These are phyloP conservation scores for Chaetodon trifascialis DNA, from an alignment of 2,113 vertebrate species.

Conservation along the genomic window DNA sequence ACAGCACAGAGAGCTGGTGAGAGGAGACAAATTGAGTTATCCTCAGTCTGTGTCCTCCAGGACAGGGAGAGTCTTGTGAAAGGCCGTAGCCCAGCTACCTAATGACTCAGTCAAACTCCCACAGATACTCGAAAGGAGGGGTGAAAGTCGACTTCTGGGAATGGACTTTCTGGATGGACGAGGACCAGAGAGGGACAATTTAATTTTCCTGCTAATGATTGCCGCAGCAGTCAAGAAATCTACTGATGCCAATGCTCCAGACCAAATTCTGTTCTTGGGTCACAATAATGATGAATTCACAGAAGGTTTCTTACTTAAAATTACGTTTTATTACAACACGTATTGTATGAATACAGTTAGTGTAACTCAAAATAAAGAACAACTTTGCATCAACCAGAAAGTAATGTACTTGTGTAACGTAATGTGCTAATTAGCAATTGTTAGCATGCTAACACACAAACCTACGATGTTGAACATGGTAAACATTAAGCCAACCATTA, in stretches of 20 bases:
- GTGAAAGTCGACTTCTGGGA: slow-evolving; percentile 57
- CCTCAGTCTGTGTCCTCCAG: slow-evolving; percentile 59
- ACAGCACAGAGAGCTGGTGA: slow-evolving; percentile 28
- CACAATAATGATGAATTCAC: not conserved
- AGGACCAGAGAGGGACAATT: slow-evolving; percentile 31
- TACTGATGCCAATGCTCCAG: not conserved
- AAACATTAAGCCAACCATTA: not conserved
- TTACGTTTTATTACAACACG: not conserved
- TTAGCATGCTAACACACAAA: too few relatives aligned
- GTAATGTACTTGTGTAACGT: not conserved
- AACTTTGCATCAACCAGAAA: not conserved
- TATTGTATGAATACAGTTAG: not conserved
- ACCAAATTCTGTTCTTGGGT: not conserved
- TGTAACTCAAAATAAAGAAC: not conserved
- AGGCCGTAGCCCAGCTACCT: slow-evolving; percentile 70
- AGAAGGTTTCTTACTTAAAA: not conserved
- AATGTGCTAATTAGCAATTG: not conserved
- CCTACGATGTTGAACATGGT: not conserved
- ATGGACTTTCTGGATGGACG: slow-evolving; percentile 31
- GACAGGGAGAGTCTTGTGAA: slow-evolving; percentile 75
- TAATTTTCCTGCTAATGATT: slow-evolving; percentile 19
- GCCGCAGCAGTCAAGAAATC: not conserved
- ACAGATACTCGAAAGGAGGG: slow-evolving; percentile 54
- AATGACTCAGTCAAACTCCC: slow-evolving; percentile 75
- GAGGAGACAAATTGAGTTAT: slow-evolving; percentile 74